Evolutionary conservation across 2,113 vertebrate species (phyloP), one percentile per base, ranked within the genome.

Genomic region (Martes martes): DNA sequence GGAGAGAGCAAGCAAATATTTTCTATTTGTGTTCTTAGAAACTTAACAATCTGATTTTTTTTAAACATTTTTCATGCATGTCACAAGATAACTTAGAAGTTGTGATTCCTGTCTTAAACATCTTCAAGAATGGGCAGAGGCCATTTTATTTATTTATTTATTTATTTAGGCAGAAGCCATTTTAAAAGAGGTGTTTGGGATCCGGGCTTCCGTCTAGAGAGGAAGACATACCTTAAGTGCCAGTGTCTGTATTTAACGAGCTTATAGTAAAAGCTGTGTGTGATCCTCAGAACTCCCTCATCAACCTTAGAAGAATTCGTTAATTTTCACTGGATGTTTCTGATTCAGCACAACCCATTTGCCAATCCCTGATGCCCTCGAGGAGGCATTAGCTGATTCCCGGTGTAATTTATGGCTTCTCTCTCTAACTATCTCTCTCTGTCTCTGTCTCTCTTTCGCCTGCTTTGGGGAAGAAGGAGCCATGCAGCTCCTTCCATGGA

Each of bases 51-150:
- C 21, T 19, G n/a, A 78, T 45, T 61, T 50, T 47, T 81, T 21
- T 9, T 5, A 74, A 24, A 26, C 6, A 39, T 45, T 50, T 94
- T 67, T 67, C 65, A 21, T 39, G 10, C 23, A 52, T 82, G 91
- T 93, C 50, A 63, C n/a, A 90, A 79, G 71, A 74, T 89, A 42
- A 92, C 73, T 71, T 23, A 55, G n/a, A 61, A 26, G 10, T 61
- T 18, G 36, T 57, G 63, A 89, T 86, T 92, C 59, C 85, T 78
- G 42, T 85, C 67, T 23, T 74, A 74, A 92, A 81, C 6, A 59
- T 15, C 79, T 47, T 74, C 18, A 39, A 24, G 31, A 89, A 65
- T 23, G 19, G 52, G 39, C 33, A 36, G 33, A 26, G 3, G 52
- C 21, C 57, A 59, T 57, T 57, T 57, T 57, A 7, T 57, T 57